Evolutionary conservation across 2,113 vertebrate species (phyloP).

Genomic region (Physeter macrocephalus): DNA sequence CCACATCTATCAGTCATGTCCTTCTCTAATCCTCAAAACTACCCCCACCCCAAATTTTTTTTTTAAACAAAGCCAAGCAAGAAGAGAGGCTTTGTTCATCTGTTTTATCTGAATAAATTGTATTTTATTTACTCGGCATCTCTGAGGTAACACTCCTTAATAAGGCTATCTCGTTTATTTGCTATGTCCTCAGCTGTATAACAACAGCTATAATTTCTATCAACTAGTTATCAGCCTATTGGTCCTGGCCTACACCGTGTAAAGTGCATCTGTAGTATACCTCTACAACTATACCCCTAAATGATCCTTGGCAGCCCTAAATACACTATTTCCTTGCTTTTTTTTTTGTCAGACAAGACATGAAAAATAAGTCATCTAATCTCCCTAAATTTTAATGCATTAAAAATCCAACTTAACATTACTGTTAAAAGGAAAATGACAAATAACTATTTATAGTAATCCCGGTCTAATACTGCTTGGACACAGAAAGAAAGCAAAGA

Average conservation of each 20-base stretch:
- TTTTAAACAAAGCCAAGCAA: background rate
- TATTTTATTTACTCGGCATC: background rate
- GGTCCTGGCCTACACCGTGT: background rate
- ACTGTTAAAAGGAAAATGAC: background rate
- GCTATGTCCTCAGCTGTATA: background rate
- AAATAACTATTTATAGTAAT: background rate
- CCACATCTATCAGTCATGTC: background rate
- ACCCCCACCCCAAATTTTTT: background rate
- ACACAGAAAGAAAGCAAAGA: background rate
- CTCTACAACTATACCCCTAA: background rate
- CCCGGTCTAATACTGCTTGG: background rate
- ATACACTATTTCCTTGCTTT: background rate
- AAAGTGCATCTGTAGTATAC: background rate
- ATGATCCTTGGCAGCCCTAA: background rate
- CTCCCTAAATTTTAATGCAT: background rate
- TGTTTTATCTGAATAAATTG: slow-evolving; percentile 3
- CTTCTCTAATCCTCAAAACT: background rate
- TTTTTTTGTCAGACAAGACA: background rate
- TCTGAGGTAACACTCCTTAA: background rate
- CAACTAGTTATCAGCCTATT: background rate
- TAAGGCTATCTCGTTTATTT: background rate
- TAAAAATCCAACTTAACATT: slow-evolving; percentile 32
- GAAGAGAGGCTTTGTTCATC: background rate
- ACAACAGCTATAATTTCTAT: background rate
- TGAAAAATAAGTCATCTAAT: background rate